These are phyloP conservation scores for Platyura marginata DNA, from an alignment of 1,140 invertebrate species.

Conservation along the genomic window DNA sequence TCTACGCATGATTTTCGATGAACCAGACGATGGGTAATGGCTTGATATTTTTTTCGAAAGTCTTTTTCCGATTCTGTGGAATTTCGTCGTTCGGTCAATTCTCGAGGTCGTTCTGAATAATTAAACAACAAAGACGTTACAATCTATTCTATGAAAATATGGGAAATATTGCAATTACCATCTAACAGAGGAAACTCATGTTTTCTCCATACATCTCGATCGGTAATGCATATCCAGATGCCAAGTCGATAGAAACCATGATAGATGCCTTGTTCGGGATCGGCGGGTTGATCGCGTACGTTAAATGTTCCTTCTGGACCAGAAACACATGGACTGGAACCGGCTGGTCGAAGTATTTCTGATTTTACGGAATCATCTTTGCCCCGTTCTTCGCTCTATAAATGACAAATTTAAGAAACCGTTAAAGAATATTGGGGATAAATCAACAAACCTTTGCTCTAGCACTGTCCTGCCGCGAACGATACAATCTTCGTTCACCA, in stretches of 20 bases:
- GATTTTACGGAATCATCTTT: constrained; percentile 42
- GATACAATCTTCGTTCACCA: constrained; percentile 37
- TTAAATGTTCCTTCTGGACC: constrained; percentile 30
- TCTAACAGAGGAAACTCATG: constrained; percentile 26
- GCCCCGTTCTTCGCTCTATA: constrained; percentile 55
- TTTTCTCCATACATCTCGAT: constrained; percentile 50
- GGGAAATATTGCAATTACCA: constrained; percentile 12
- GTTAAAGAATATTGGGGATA: background rate
- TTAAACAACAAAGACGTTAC: background rate
- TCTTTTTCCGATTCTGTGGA: constrained; percentile 75
- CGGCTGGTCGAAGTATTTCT: constrained; percentile 43
- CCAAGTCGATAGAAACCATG: constrained; percentile 47
- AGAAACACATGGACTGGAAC: constrained; percentile 42
- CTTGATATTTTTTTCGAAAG: constrained; percentile 70
- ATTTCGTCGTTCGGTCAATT: constrained; percentile 32
- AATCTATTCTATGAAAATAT: too few relatives aligned
- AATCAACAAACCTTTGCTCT: constrained; percentile 41
- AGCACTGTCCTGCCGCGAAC: constrained; percentile 42
- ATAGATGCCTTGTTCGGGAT: constrained; percentile 45
- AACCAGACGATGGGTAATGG: constrained; percentile 72
- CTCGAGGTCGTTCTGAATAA: constrained; percentile 14
- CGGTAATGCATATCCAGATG: constrained; percentile 58
- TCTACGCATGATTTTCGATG: constrained; percentile 82
- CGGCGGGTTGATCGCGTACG: constrained; percentile 33
- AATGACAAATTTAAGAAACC: constrained; percentile 1